Conservation (phyloP, 2,797 vertebrate genomes). For the Tinamus major region DNA sequence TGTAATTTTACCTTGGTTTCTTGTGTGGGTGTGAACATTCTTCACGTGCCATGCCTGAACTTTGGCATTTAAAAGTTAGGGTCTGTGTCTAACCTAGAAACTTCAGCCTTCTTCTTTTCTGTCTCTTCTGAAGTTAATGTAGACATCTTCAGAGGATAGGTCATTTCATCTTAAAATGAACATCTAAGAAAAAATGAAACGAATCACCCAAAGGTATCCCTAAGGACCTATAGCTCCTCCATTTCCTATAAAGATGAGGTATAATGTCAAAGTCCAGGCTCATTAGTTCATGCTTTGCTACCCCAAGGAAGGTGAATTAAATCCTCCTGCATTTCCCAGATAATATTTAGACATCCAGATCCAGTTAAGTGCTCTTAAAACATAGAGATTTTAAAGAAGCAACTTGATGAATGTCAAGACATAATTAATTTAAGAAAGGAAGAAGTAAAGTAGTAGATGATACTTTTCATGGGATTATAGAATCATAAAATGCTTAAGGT, state of each 20-base stretch:
- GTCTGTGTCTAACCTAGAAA: neutral
- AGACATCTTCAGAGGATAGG: neutral
- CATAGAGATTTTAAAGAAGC: neutral
- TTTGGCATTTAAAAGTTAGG: neutral
- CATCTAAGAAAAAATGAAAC: neutral
- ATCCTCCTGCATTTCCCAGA: neutral
- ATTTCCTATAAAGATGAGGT: neutral
- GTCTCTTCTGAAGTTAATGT: neutral
- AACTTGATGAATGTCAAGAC: neutral
- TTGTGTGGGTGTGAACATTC: neutral
- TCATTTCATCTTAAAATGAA: neutral
- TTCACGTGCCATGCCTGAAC: neutral
- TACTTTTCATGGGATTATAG: neutral
- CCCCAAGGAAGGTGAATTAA: neutral
- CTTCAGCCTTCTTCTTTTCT: neutral
- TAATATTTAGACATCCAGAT: neutral
- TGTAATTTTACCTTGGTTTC: neutral
- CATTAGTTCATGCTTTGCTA: neutral
- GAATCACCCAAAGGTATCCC: neutral
- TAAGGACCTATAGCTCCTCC: neutral
- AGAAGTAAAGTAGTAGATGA: neutral
- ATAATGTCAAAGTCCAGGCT: neutral
- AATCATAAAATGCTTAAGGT: too few species aligned
- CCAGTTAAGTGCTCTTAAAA: neutral
- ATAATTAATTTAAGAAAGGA: neutral